Evolutionary conservation across 1,140 invertebrate species (phyloP).

Genomic region (Dendrolimus kikuchii): DNA sequence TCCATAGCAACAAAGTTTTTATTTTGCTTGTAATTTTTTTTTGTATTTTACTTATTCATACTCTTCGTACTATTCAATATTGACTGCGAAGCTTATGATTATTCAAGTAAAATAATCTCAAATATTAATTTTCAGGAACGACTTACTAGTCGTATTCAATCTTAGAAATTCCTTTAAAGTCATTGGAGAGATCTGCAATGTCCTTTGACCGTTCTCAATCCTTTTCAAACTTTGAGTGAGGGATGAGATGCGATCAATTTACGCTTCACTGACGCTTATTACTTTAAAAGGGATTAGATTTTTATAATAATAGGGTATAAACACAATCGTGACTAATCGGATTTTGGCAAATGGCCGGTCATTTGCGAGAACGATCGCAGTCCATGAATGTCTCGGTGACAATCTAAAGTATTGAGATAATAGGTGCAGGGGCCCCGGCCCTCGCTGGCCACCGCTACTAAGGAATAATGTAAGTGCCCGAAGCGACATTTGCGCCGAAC

Average conservation of each 20-base stretch:
- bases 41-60: no score
- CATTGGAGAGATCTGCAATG: conserved; percentile 27
- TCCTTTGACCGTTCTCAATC: conserved; percentile 50
- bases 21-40: no score
- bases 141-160: conserved; percentile 44
- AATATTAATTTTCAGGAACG: conserved; percentile 39
- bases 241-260: conserved; percentile 23
- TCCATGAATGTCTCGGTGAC: conserved; percentile 54
- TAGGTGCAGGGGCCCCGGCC: conserved; percentile 40
- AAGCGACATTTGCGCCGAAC: conserved; percentile 68
- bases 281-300: conserved; percentile 54
- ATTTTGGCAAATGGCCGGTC: conserved; percentile 63
- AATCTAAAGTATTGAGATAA: conserved; percentile 71
- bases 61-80: no score
- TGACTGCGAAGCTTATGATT: not conserved
- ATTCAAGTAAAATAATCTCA: conserved; percentile 54
- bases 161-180: conserved; percentile 51
- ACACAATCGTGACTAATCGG: conserved; percentile 68
- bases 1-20: no score
- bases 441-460: conserved; percentile 32
- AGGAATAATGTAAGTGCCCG: conserved; percentile 66
- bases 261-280: conserved; percentile 21
- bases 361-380: conserved; percentile 55
- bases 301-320: conserved; percentile 56
- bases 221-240: conserved; percentile 53